Evolutionary conservation across 2,797 vertebrate species (phyloP).

Genomic region (Pseudomugil gertrudae): DNA sequence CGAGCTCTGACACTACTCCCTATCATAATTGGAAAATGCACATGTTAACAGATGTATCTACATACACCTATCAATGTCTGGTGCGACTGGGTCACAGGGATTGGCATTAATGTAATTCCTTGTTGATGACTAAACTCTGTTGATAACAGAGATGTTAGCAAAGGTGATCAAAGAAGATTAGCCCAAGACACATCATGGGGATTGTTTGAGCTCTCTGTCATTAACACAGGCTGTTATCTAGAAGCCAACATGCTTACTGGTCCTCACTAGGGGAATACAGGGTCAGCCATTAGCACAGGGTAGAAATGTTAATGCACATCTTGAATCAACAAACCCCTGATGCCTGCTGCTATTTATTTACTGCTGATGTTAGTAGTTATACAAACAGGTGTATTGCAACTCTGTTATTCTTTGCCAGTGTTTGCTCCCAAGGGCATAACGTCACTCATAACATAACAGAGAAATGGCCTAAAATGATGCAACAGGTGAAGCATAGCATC

Average conservation of each 20-base stretch:
- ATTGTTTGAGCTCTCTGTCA: conserved; percentile 74
- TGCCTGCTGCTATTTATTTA: conserved; percentile 67
- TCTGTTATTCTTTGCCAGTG: conserved; percentile 33
- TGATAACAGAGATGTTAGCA: conserved; percentile 87
- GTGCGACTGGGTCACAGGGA: conserved; percentile 74
- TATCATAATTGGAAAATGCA: conserved; percentile 60
- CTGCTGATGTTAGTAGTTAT: conserved; percentile 63
- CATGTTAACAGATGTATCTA: conserved; percentile 31
- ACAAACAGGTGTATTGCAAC: conserved; percentile 47
- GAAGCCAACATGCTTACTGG: conserved; percentile 66
- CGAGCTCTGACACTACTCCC: conserved; percentile 49
- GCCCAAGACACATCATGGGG: conserved; percentile 72
- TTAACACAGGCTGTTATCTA: conserved; percentile 81
- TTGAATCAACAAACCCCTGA: conserved; percentile 76
- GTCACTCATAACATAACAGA: conserved; percentile 19
- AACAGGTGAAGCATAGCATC: conserved; percentile 14
- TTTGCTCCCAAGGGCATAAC: conserved; percentile 21
- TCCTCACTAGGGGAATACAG: conserved; percentile 74
- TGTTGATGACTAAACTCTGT: conserved; percentile 82
- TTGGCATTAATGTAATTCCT: conserved; percentile 82
- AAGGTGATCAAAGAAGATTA: conserved; percentile 87
- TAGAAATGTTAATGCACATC: conserved; percentile 81
- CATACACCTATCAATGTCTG: conserved; percentile 25
- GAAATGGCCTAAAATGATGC: conserved; percentile 7
- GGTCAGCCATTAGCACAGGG: conserved; percentile 81